Evolutionary conservation across 2,888 invertebrate species (phyloP).

Genomic region (Hypomecis atomaria): DNA sequence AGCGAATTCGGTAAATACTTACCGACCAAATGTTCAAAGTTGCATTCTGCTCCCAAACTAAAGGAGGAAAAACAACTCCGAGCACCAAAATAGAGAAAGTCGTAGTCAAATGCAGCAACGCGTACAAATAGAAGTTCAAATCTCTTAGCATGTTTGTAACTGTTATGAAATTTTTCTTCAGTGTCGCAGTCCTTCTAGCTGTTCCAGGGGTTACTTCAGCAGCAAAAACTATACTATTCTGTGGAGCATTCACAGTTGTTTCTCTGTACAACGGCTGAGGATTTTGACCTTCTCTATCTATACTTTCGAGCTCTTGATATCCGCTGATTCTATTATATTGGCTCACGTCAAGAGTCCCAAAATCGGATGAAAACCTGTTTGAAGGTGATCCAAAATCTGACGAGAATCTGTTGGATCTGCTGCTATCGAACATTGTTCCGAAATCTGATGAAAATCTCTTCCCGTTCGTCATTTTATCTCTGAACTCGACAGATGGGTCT

Average conservation of each 20-base stretch:
- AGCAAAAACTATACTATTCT: conserved; percentile 65
- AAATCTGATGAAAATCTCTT: conserved; percentile 62
- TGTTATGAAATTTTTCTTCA: conserved; percentile 77
- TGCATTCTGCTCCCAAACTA: conserved; percentile 77
- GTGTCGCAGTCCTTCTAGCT: conserved; percentile 70
- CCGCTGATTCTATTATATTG: conserved; percentile 62
- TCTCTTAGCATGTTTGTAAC: conserved; percentile 73
- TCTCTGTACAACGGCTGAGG: conserved; percentile 84
- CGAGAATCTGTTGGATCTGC: conserved; percentile 48
- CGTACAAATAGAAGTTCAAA: conserved; percentile 83
- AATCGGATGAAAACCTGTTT: conserved; percentile 69
- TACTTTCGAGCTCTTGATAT: conserved; percentile 74
- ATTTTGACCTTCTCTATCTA: conserved; percentile 66
- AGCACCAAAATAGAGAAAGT: conserved; percentile 82
- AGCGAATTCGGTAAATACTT: conserved; percentile 42
- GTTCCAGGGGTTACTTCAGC: conserved; percentile 71
- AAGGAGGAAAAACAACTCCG: conserved; percentile 81
- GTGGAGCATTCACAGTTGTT: conserved; percentile 78
- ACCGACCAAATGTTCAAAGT: conserved; percentile 76
- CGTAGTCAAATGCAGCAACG: conserved; percentile 79
- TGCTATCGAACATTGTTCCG: conserved; percentile 53
- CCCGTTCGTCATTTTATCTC: conserved; percentile 57
- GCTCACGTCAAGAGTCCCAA: conserved; percentile 64
- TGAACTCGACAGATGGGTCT: conserved; percentile 65
- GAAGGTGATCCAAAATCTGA: conserved; percentile 49